Evolutionary conservation across 2,888 invertebrate genomes (phyloP).

Genomic region (Epistrophella euchroma): DNA sequence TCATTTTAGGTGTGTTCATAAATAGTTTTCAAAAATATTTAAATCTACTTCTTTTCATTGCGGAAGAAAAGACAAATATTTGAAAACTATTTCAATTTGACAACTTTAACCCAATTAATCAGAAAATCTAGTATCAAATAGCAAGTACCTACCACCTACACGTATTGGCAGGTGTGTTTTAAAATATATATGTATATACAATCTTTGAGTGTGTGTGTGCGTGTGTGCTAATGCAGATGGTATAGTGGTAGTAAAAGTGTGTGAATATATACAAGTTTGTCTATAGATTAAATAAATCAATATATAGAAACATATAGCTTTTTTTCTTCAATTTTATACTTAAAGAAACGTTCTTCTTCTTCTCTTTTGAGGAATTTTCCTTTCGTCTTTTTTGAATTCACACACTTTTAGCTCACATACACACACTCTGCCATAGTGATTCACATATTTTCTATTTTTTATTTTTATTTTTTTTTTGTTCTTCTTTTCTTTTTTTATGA

Average conservation of each 20-base stretch:
- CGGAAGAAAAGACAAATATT: slow-evolving; percentile 26
- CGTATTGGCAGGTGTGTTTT: slow-evolving; percentile 59
- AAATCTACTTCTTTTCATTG: not conserved
- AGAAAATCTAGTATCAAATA: slow-evolving; percentile 63
- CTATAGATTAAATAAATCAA: slow-evolving; percentile 6
- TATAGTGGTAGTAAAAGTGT: slow-evolving; percentile 38
- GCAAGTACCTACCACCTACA: slow-evolving; percentile 71
- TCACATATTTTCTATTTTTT: slow-evolving; percentile 46
- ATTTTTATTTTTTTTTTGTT: not conserved
- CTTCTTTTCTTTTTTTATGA: slow-evolving; percentile 30
- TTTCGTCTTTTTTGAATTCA: slow-evolving; percentile 70
- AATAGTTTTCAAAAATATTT: not conserved
- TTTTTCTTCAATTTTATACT: slow-evolving; percentile 42
- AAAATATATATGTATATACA: not conserved
- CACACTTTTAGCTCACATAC: slow-evolving; percentile 51
- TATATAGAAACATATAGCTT: slow-evolving; percentile 9
- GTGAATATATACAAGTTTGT: slow-evolving; percentile 17
- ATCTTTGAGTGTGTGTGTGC: slow-evolving; percentile 31
- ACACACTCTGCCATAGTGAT: slow-evolving; percentile 43
- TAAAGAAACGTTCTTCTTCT: slow-evolving; percentile 38
- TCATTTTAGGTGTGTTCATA: not conserved
- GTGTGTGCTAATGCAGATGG: slow-evolving; percentile 47
- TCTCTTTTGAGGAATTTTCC: slow-evolving; percentile 44
- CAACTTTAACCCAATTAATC: slow-evolving; percentile 62
- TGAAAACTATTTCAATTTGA: slow-evolving; percentile 34